Evolutionary conservation across 2,797 vertebrate species (phyloP).

Genomic region (Benthosema pterotum): DNA sequence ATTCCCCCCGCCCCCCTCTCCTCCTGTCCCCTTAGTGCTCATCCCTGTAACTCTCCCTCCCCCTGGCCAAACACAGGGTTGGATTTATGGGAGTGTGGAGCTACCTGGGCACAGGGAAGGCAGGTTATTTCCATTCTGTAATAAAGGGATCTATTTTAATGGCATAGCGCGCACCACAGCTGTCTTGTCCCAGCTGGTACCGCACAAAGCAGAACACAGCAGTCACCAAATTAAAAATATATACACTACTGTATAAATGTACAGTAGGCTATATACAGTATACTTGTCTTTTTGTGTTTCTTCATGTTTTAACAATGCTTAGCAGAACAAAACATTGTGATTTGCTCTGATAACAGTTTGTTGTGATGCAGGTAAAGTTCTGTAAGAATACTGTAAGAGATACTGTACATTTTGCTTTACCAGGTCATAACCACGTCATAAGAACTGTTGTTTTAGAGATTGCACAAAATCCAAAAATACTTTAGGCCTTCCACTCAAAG

Average conservation of each 20-base stretch:
- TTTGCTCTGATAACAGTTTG: no score
- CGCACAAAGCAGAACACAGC: conserved; percentile 42
- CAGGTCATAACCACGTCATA: no score
- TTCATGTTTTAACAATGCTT: conserved; percentile 26
- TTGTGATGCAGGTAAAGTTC: no score
- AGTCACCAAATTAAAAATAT: conserved; percentile 31
- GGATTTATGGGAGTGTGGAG: conserved; percentile 70
- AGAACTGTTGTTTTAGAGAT: no score
- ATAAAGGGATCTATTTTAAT: conserved; percentile 59
- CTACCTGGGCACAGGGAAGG: conserved; percentile 53
- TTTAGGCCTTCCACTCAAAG: no score
- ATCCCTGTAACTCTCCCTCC: not conserved
- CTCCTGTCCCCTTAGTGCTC: not conserved
- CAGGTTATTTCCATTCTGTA: conserved; percentile 64
- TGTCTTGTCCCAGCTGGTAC: conserved; percentile 57
- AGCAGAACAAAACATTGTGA: conserved; percentile 14
- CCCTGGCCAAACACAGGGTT: conserved; percentile 29
- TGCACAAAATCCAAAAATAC: no score
- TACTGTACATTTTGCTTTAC: no score
- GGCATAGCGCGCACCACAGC: conserved; percentile 37
- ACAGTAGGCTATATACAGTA: no score
- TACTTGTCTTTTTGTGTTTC: conserved; percentile 4
- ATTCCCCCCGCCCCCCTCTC: conserved; percentile 5
- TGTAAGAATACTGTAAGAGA: no score
- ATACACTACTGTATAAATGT: conserved; percentile 12